Base-by-base conservation (phyloP, 2,113 vertebrate genomes). In the Vulpes lagopus region DNA sequence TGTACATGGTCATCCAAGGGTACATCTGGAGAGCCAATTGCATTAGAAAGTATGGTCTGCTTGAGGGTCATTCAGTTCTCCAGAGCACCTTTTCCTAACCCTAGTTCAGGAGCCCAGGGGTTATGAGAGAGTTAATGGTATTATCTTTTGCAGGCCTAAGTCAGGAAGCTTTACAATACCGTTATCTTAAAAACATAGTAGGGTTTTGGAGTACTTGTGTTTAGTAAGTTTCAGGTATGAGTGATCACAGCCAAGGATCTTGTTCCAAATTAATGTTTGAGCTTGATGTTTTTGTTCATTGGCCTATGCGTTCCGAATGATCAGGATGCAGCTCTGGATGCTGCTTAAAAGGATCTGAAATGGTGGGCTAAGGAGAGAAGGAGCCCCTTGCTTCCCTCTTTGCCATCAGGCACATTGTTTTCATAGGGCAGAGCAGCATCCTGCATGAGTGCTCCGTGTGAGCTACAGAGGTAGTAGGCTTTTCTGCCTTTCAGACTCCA, bases 361-460 rank as follows among this genome's bases (percentile, higher is more conserved):
- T 60, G 62, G 51, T 35, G 6, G 64, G 16, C n/a, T 80, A n/a
- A 2, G 23, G 49, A 82, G 65, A 19, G 23, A 53, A 73, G 49
- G 30, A 12, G 11, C 38, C 53, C 2, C 25, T 62, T 30, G 0
- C 23, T 73, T 55, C n/a, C 16, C 30, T 19, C n/a, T 30, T 78
- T 32, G 22, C 10, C 3, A 0, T 14, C 12, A 85, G 35, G 15
- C 3, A 6, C 15, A 15, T 0, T 2, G 20, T 76, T 51, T 64
- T 38, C 5, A 5, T 49, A 6, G 0, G 55, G 30, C 6, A 20
- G 17, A 35, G 17, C 11, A 69, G 14, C 32, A 23, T 55, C 4
- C 32, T 8, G 1, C 55, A 9, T 11, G 38, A 19, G 69, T 62
- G 71, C 32, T 59, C 14, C 62, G 4, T 22, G 8, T 30, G 14